Conservation (phyloP, 2,797 vertebrate species). For the Fistularia tabacaria region DNA sequence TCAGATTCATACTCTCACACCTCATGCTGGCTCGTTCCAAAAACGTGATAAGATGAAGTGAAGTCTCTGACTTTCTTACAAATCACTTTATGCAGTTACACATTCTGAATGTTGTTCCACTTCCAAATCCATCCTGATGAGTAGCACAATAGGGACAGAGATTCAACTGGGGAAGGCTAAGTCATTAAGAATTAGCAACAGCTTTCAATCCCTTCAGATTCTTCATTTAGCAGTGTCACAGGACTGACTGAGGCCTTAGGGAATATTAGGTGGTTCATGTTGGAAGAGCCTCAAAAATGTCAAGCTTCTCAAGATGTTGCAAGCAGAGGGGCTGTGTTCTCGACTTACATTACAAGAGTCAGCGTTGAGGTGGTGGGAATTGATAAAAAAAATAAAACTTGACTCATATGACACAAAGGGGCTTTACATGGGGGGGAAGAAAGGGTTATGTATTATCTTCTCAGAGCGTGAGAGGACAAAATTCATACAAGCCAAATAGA, state of each 20-base stretch:
- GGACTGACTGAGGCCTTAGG: slow-evolving; percentile 17
- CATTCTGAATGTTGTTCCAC: slow-evolving; percentile 25
- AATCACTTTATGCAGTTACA: slow-evolving; percentile 38
- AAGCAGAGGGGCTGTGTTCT: too few relatives aligned
- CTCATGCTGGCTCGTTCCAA: slow-evolving; percentile 13
- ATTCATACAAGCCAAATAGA: not conserved
- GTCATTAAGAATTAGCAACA: slow-evolving; percentile 44
- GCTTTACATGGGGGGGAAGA: not conserved
- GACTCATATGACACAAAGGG: not conserved
- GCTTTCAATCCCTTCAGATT: slow-evolving; percentile 28
- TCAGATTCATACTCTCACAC: slow-evolving; percentile 13
- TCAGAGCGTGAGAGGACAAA: slow-evolving; percentile 1
- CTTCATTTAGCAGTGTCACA: slow-evolving; percentile 7
- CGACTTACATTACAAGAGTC: too few relatives aligned
- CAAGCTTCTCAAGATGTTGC: slow-evolving; percentile 10
- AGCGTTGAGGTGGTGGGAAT: too few relatives aligned
- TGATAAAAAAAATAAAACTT: too few relatives aligned
- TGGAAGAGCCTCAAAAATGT: not conserved
- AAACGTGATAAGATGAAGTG: slow-evolving; percentile 43
- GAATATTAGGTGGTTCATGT: slow-evolving; percentile 13
- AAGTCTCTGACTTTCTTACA: slow-evolving; percentile 35
- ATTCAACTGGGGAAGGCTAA: slow-evolving; percentile 27
- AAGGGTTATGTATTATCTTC: not conserved
- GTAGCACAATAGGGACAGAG: slow-evolving; percentile 28
- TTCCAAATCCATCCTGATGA: slow-evolving; percentile 48